These are phyloP conservation scores for Sipha maydis DNA, from an alignment of 2,888 invertebrate genomes.

Conservation along the genomic window DNA sequence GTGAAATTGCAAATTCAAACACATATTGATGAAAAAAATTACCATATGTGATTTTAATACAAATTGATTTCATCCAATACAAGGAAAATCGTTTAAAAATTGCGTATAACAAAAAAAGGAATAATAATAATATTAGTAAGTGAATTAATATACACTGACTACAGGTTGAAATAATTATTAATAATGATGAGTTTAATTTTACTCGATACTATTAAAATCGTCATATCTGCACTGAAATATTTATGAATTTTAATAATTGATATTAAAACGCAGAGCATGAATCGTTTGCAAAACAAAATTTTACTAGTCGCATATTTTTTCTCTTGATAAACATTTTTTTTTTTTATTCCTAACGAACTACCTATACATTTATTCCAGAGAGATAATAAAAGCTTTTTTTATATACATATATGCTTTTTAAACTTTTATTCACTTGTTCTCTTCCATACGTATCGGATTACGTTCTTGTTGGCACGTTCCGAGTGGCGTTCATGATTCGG, in stretches of 20 bases:
- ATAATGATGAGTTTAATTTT: background rate
- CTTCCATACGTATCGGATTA: constrained; percentile 47
- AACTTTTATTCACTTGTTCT: background rate
- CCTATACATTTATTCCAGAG: background rate
- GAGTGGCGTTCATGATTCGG: constrained; percentile 31
- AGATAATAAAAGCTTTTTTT: constrained; percentile 31
- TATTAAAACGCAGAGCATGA: background rate
- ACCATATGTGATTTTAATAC: too few species aligned
- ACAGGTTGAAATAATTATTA: background rate
- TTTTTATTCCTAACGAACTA: background rate
- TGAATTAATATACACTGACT: too few species aligned
- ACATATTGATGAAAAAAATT: too few species aligned
- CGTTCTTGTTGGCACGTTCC: constrained; percentile 48
- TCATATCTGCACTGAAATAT: background rate
- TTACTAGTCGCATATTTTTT: background rate
- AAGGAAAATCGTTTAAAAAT: too few species aligned
- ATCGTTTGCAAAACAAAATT: background rate
- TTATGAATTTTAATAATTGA: background rate
- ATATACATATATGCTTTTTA: background rate
- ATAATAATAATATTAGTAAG: background rate
- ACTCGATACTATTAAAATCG: background rate
- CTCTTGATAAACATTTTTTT: background rate
- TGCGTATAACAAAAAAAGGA: background rate
- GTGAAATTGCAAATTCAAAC: too few species aligned
- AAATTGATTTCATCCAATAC: too few species aligned